Percentiles rank a stretch among this genome's conserved stretches.
phyloP scores from a whole-genome alignment of 1,140 invertebrate genomes.

The Stenopsyche tienmushanensis region DNA sequence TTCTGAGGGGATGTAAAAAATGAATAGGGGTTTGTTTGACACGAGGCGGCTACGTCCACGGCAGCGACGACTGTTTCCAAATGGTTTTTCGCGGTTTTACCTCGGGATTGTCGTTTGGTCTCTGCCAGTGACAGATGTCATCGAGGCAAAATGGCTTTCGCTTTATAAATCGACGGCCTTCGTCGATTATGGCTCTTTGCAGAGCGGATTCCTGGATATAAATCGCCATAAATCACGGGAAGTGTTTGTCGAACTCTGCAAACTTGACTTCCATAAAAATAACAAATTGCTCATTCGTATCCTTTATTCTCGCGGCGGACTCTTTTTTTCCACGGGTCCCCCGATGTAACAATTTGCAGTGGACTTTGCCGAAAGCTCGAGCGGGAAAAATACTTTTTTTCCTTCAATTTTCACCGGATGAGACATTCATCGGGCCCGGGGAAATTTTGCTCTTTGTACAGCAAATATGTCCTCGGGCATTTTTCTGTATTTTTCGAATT shows the following conservation, averaged over 20 bases:
- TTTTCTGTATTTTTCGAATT: no score
- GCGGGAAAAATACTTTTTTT: no score
- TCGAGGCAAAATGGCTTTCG: conserved; percentile 2
- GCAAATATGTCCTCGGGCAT: no score
- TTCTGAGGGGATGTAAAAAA: background rate
- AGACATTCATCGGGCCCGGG: no score
- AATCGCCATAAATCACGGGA: conserved; percentile 37
- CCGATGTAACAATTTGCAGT: no score
- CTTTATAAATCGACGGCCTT: conserved; percentile 28
- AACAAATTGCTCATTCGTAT: conserved; percentile 32
- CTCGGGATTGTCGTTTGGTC: conserved; percentile 18
- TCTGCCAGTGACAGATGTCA: conserved; percentile 35
- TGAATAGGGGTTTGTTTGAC: background rate
- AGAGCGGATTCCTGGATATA: conserved; percentile 31
- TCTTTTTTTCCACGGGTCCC: no score
- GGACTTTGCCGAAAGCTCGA: no score
- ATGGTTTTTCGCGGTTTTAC: conserved; percentile 12
- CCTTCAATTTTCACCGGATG: no score
- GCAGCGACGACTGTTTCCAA: background rate
- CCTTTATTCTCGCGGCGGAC: no score
- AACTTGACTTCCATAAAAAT: conserved; percentile 30
- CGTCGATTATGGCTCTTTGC: conserved; percentile 36
- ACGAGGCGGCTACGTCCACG: background rate
- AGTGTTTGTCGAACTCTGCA: conserved; percentile 37
- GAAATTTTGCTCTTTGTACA: no score